Base-by-base conservation (phyloP, 2,113 vertebrate species). In the Pterocles orientalis region DNA sequence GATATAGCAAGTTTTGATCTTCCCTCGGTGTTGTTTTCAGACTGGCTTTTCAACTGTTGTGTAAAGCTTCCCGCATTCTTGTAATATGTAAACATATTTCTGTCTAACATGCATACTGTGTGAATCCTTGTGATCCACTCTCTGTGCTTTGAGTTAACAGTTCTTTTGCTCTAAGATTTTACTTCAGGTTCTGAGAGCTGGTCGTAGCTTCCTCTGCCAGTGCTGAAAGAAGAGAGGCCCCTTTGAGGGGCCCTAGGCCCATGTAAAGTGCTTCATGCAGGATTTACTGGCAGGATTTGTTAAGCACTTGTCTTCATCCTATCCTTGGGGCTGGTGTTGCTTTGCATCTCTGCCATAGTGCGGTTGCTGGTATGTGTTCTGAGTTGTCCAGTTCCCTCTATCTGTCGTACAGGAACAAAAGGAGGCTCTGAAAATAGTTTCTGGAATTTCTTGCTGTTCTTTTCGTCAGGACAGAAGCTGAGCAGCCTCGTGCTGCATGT, bases 341-440 rank as follows among this genome's bases (percentile, higher is more conserved):
- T 72, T 87, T 79, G 6, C 2, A 1, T 65, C 25, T 91, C 36
- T 53, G 26, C 20, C 0, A 0, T 56, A 66, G 8, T 6, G 29
- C 18, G 7, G 4, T 39, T 87, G 19, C 33, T 76, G 18, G 11
- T 70, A 50, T 0, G 1, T 0, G 16, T 75, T 84, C 12, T 54
- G 39, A 34, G 39, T 64, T 76, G 28, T 17, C 18, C 60, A 43
- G 15, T 64, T 68, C 33, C 10, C n/a, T 57, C 41, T 58, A 5
- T 28, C 26, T 0, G 0, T 80, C 0, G 0, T 18, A 24, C 0
- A 1, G 28, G 31, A 65, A 11, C 10, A 66, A 28, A 41, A 45
- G 28, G 10, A 73, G 19, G 19, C 13, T 25, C 18, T 45, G 45
- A 70, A 77, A 83, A 2, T 13, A 36, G 6, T 45, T 66, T 45